Evolutionary conservation across 2,888 invertebrate genomes (phyloP), one percentile per base, ranked within the genome.

Genomic region (Laothoe populi): DNA sequence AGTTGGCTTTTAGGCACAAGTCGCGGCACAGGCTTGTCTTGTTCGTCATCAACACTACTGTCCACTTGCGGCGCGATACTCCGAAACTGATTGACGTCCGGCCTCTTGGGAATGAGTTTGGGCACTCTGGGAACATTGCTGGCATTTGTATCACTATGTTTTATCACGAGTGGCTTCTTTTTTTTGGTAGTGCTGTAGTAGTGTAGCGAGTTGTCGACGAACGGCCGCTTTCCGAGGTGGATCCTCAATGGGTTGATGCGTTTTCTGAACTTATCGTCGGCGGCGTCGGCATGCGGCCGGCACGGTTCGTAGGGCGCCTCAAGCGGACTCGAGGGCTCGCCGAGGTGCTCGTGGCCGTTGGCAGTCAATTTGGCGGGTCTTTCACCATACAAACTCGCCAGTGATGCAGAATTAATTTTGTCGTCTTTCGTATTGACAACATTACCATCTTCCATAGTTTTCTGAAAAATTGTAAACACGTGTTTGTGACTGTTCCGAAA

Each of bases 391-490:
- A 86, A 77, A 71, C 82, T 89, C 68, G 79, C 80, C 74, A 89
- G 78, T 69, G 87, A 79, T 70, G 82, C 72, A 74, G 85, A 72
- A 71, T 77, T 80, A 73, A 81, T 81, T 84, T 87, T 90, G 77
- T 91, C 90, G 74, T 92, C 90, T 81, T 86, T 90, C 73, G 84
- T 81, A 76, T 84, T 86, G 80, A 78, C 78, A 80, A 81, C 78
- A 86, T 91, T 92, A 91, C 92, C 90, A 92, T 93, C 93, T 88
- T 93, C 93, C 93, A 93, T 93, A 93, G 87, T 92, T 92, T 93
- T 90, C 92, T 92, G 90, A 63, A 92, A 92, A 85, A 83, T 80
- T 71, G 76, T 74, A 80, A 85, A 82, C 90, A 89, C 84, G 88
- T 91, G 88, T 81, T 86, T 82, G 80, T 81, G 81, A 85, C 78